Evolutionary conservation across 2,113 vertebrate genomes (phyloP), one percentile per base, ranked within the genome.

Genomic region (Eublepharis macularius): DNA sequence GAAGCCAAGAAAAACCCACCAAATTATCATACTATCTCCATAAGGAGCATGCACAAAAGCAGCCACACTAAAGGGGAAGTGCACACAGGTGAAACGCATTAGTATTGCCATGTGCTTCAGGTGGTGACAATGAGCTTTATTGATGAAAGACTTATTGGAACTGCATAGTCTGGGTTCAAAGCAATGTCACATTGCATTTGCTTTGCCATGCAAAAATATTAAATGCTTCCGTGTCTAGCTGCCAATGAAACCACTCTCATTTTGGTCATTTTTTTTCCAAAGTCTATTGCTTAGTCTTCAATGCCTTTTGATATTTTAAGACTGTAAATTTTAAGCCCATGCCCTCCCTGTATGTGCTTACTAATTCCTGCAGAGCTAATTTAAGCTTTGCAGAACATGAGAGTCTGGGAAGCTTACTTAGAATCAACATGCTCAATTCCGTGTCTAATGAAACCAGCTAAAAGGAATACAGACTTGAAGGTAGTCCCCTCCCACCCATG

Each of bases 181-280:
- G 79, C 68, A 4, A 66, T 49, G 90, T 93, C 90, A 12, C 6
- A 49, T 8, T 51, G 32, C 60, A 90, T 92, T 85, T 93, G 90
- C 47, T 54, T 90, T 83, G 13, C 79, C 24, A 80, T 86, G 89
- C 89, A 63, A 69, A 76, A 88, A 86, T 74, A 11, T 65, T 60
- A 77, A 93, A 83, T 86, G 87, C 77, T 82, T 81, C 87, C 80
- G 0, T 87, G 83, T 77, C 63, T 1, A 14, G 66, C 83, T 87
- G 86, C 81, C 75, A 90, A 83, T 84, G 78, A 81, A 92, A 84
- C 87, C 41, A 91, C 36, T 57, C n/a, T 36, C 47, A 32, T 78
- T 36, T 78, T 39, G 7, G 73, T 16, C 19, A 24, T 54, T 77
- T 84, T 83, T 76, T 8, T 87, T 66, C 85, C 4, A 87, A 83